Evolutionary conservation across 2,797 vertebrate genomes (phyloP).

Genomic region (Pipistrellus pipistrellus): DNA sequence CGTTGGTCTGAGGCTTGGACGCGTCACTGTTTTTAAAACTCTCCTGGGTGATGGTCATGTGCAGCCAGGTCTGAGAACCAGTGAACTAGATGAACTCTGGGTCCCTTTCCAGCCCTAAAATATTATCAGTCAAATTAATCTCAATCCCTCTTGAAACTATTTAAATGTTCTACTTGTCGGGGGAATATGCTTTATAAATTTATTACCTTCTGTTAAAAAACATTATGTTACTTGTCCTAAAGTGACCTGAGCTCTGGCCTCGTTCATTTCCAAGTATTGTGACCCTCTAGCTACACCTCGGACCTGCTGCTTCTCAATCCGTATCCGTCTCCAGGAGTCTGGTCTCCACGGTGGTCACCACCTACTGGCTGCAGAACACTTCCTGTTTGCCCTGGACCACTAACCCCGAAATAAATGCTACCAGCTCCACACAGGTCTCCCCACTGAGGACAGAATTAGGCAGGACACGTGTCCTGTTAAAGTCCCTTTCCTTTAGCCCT

Average conservation of each 20-base stretch:
- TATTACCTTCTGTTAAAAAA: not conserved
- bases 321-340: not conserved
- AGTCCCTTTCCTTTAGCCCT: not conserved
- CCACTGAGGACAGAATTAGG: not conserved
- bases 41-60: not conserved
- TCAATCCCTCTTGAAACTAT: conserved; percentile 16
- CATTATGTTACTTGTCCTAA: conserved; percentile 37
- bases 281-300: not conserved
- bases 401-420: not conserved
- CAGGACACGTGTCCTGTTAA: not conserved
- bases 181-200: not conserved
- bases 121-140: conserved; percentile 59
- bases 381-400: not conserved
- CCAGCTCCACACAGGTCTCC: not conserved
- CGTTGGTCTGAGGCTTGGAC: not conserved
- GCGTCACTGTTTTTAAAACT: not conserved
- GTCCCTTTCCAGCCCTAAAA: conserved; percentile 16
- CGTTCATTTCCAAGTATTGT: not conserved
- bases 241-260: not conserved
- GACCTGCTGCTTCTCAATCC: not conserved
- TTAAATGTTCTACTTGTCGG: not conserved
- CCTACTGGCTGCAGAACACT: not conserved
- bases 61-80: not conserved
- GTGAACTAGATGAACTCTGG: not conserved
- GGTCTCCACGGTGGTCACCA: fast-evolving